Evolutionary conservation across 1,140 invertebrate genomes (phyloP), one percentile per base, ranked within the genome.

Genomic region (Formica exsecta): DNA sequence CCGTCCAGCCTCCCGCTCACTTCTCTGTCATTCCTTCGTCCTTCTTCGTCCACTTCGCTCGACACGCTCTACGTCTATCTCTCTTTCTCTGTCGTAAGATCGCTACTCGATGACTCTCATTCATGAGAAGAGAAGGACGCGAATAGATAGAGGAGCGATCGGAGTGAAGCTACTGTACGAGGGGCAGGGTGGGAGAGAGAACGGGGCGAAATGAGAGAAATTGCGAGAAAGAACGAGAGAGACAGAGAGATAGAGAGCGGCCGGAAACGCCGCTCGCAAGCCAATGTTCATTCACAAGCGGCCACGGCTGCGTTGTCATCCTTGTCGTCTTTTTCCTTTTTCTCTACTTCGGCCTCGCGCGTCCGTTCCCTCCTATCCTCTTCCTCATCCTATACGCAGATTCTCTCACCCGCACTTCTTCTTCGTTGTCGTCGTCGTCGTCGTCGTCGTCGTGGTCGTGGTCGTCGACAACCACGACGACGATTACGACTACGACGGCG

Each of bases 251-350:
- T 38, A 0, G 66, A 38, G 25, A 81, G 68, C 68, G 79, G 92
- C 95, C 94, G 95, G 95, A 95, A 95, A 94, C 91, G 92, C 92
- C 91, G 92, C 92, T 90, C 89, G 91, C 94, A 91, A 94, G 93
- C 93, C 93, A 94, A 94, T 93, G 93, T 95, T 95, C 95, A 95
- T 95, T 95, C 95, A 95, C 94, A 93, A 95, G 88, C 88, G 81
- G 89, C 86, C 80, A 87, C 89, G 79, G 90, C 86, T 87, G 86
- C 85, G 89, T 89, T 85, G 76, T 88, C 88, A 89, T 91, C 81
- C 22, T 92, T 65, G 38, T 92, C 88, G 22, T 92, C 84, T 90
- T 90, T 86, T 86, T 91, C 73, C 41, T 86, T 85, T 75, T 88
- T 70, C 86, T 89, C 74, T 57, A 75, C 62, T 65, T 71, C 70